phyloP scores from a whole-genome alignment of 2,113 vertebrate species.

The Plecotus auritus region DNA sequence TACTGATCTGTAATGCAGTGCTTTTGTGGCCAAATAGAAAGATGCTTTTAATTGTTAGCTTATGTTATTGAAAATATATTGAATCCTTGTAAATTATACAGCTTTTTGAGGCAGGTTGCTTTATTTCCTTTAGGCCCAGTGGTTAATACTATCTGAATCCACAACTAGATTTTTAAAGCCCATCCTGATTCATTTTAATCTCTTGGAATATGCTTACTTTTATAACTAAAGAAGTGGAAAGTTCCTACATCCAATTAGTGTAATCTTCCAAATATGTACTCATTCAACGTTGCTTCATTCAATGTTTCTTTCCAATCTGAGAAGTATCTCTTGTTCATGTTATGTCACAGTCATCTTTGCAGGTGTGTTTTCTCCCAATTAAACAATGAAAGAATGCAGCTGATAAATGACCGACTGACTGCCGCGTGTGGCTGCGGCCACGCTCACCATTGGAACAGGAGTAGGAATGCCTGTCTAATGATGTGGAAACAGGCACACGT shows the following conservation, averaged over 20 bases:
- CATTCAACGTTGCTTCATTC: slow-evolving; percentile 26
- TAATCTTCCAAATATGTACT: background rate
- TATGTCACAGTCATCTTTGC: background rate
- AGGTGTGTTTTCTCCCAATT: slow-evolving; percentile 49
- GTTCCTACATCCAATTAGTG: background rate
- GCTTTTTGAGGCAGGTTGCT: background rate
- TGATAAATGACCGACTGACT: background rate
- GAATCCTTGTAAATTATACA: background rate
- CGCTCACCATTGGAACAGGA: background rate
- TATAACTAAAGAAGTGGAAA: slow-evolving; percentile 18
- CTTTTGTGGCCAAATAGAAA: slow-evolving; percentile 13
- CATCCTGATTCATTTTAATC: slow-evolving; percentile 21
- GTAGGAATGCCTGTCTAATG: background rate
- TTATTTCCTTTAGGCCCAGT: background rate
- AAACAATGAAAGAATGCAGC: slow-evolving; percentile 14
- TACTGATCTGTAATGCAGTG: background rate
- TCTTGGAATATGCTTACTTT: background rate
- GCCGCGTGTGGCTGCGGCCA: background rate
- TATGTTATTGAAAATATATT: background rate
- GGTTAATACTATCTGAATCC: background rate
- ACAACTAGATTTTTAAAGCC: background rate
- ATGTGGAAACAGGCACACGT: background rate
- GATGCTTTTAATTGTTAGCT: slow-evolving; percentile 38
- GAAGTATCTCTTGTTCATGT: background rate
- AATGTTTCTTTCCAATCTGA: slow-evolving; percentile 17